Evolutionary conservation across 2,797 vertebrate genomes (phyloP).

Genomic region (Heterohyrax brucei): DNA sequence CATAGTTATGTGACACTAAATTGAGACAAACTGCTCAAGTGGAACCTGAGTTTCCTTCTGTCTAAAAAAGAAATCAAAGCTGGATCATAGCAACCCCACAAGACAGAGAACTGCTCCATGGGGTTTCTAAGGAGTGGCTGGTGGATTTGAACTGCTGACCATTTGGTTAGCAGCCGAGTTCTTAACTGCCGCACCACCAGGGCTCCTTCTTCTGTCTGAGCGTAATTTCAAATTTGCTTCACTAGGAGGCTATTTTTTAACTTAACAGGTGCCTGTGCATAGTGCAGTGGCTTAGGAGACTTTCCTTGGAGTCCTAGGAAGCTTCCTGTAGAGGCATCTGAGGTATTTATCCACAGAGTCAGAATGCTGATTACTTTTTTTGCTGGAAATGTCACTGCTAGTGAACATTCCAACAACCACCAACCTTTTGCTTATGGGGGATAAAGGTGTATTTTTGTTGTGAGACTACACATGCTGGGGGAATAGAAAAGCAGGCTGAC

Average conservation of each 20-base stretch:
- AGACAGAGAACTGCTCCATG: too few relatives aligned
- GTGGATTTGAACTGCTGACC: too few relatives aligned
- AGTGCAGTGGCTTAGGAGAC: neutral
- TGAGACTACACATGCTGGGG: neutral
- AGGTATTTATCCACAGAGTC: neutral
- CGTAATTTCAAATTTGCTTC: neutral
- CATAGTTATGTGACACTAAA: neutral
- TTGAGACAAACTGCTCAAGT: neutral
- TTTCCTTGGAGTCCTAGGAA: neutral
- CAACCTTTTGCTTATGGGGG: neutral
- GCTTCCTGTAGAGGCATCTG: neutral
- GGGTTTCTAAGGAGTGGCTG: too few relatives aligned
- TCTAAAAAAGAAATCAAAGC: too few relatives aligned
- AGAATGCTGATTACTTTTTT: neutral
- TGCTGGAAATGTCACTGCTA: neutral
- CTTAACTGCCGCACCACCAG: too few relatives aligned
- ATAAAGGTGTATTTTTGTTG: neutral
- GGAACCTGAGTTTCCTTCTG: neutral
- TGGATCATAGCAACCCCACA: too few relatives aligned
- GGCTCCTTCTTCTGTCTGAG: neutral
- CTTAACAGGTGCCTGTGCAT: neutral
- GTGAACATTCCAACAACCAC: neutral
- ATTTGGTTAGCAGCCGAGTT: too few relatives aligned
- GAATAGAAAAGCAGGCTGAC: neutral
- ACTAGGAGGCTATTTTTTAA: conserved; percentile 18